These are phyloP conservation scores for Thunnus thynnus DNA, from an alignment of 2,113 vertebrate species.

Conservation along the genomic window DNA sequence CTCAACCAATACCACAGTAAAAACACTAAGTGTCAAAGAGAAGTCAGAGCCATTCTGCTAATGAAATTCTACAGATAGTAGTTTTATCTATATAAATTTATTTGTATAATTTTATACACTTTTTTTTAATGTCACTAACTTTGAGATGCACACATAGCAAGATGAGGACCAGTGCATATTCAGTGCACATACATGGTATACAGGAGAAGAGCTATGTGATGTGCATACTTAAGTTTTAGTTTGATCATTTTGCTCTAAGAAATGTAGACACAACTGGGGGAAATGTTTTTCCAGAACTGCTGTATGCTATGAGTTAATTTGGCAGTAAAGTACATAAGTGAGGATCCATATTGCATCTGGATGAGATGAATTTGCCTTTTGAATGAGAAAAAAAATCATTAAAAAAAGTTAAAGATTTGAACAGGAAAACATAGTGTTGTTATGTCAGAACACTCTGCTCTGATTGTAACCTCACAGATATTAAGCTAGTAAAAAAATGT, in stretches of 20 bases:
- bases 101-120: no score
- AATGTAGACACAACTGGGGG: no score
- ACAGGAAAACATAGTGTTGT: not conserved
- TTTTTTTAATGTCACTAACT: no score
- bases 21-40: constrained; percentile 18
- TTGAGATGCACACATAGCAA: no score
- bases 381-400: not conserved
- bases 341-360: not conserved
- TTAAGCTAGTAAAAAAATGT: not conserved
- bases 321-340: not conserved
- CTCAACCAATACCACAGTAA: constrained; percentile 26
- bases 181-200: no score
- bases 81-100: no score
- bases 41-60: not conserved
- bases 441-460: no score
- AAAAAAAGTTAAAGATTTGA: not conserved
- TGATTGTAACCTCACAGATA: not conserved
- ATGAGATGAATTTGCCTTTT: not conserved
- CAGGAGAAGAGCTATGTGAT: not conserved
- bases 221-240: no score
- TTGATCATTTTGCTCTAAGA: no score
- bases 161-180: no score
- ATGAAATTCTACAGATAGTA: not conserved
- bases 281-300: not conserved
- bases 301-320: not conserved